A percentile compares a stretch with the other conserved stretches of the same genome.
Evolutionary conservation across 1,140 invertebrate genomes (phyloP).

Genomic region (Papilio dardanus): DNA sequence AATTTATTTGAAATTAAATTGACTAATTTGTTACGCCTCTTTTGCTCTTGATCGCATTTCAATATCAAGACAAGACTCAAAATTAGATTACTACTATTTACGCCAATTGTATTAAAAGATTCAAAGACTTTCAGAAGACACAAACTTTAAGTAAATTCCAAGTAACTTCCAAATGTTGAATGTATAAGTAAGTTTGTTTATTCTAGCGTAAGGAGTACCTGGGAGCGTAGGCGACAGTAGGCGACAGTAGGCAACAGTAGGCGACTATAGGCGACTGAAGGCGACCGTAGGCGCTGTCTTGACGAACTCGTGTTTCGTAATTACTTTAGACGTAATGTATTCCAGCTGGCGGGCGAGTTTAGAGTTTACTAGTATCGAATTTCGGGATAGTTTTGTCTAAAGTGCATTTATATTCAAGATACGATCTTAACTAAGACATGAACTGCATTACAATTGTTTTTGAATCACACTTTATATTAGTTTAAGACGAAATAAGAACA

Average conservation of each 20-base stretch:
- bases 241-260: background rate
- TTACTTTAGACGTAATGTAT: constrained; percentile 32
- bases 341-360: constrained; percentile 12
- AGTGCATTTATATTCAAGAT: constrained; percentile 18
- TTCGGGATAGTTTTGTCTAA: constrained; percentile 23
- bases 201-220: constrained; percentile 8
- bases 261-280: background rate
- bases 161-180: constrained; percentile 13
- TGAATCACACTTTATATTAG: constrained; percentile 20
- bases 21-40: no score
- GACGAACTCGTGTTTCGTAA: constrained; percentile 14
- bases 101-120: background rate
- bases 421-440: constrained; percentile 20
- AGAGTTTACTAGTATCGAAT: constrained; percentile 23
- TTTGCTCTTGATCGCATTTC: no score
- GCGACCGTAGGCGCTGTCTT: constrained; percentile 1
- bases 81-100: background rate
- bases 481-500: background rate
- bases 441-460: constrained; percentile 20
- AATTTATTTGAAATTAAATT: no score
- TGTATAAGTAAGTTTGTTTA: constrained; percentile 25
- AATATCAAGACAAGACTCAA: no score
- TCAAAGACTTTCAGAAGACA: background rate
- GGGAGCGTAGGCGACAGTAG: background rate
- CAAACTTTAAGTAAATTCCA: constrained; percentile 11